Evolutionary conservation across 2,113 vertebrate genomes (phyloP), one percentile per base, ranked within the genome.

Genomic region (Atrichornis clamosus): DNA sequence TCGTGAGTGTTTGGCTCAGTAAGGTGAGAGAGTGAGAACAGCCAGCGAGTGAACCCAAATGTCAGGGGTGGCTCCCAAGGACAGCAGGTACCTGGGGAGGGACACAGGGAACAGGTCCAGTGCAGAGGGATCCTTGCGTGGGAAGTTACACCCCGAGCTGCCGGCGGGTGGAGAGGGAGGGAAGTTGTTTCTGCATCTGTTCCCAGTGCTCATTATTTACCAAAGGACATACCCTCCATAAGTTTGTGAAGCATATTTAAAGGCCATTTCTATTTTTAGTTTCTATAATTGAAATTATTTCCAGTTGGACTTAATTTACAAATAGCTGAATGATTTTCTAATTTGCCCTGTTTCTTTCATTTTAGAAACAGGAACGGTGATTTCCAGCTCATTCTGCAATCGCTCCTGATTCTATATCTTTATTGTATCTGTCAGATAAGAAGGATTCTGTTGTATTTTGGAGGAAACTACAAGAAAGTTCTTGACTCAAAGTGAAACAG

Each of bases 21-120:
- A 76, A 85, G 26, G 53, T 27, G 52, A 86, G 95, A 68, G 75
- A 75, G 56, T 30, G 70, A 82, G 74, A 88, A 52, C 44, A 83
- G 88, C 20, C 78, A 50, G 69, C 6, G 46, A 82, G 70, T 2
- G 49, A 68, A 68, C 68, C 3, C 58, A 80, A 83, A 44, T 41
- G 86, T 73, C 95, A 86, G 89, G 83, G 55, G 59, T 74, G 58
- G 65, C 78, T 83, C 32, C 62, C 35, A 37, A 58, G 1, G 46
- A 41, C 18, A 85, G 82, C 82, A 72, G 75, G 4, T 37, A 28
- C 56, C 70, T 63, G 33, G 52, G 35, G 21, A 79, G 67, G 39
- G 55, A 4, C 33, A 4, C 1, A 30, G 60, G 64, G 28, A 70
- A 42, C 37, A n/a, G 70, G 60, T 49, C 55, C 12, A 6, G 2